phyloP scores from a whole-genome alignment of 2,797 vertebrate species.

The Peromyscus nudipes region DNA sequence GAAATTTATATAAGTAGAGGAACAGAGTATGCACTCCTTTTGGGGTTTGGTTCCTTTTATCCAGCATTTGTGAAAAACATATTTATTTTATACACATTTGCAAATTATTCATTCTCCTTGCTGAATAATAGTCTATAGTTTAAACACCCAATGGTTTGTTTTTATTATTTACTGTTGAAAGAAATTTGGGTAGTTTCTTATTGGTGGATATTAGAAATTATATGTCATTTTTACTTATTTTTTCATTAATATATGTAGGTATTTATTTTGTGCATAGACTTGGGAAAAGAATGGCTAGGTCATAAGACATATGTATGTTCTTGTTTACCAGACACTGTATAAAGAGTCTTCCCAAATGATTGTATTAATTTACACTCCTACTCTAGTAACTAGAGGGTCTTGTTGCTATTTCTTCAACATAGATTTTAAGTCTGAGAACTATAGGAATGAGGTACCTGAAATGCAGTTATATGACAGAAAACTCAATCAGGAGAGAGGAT shows the following conservation, averaged over 20 bases:
- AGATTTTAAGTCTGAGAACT: neutral
- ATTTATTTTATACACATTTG: neutral
- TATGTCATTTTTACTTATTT: neutral
- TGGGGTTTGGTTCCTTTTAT: neutral
- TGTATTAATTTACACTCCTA: slow-evolving; percentile 22
- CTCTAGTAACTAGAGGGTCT: neutral
- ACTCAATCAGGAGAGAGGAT: neutral
- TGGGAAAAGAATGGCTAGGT: neutral
- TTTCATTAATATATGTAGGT: slow-evolving; percentile 25
- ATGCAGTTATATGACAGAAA: slow-evolving; percentile 45
- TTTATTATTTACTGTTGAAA: slow-evolving; percentile 43
- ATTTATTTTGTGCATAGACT: neutral
- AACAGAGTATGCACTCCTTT: neutral
- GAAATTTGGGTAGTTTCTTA: neutral
- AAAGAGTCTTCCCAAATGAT: slow-evolving; percentile 37
- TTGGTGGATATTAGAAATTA: neutral
- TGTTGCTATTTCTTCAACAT: neutral
- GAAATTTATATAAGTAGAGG: neutral
- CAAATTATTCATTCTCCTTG: slow-evolving; percentile 45
- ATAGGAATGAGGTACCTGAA: neutral
- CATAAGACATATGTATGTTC: neutral
- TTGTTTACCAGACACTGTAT: neutral
- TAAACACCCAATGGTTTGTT: neutral
- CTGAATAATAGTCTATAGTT: neutral
- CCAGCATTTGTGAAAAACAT: slow-evolving; percentile 26